Evolutionary conservation across 2,888 invertebrate genomes (phyloP).

Genomic region (Phengaris arion): DNA sequence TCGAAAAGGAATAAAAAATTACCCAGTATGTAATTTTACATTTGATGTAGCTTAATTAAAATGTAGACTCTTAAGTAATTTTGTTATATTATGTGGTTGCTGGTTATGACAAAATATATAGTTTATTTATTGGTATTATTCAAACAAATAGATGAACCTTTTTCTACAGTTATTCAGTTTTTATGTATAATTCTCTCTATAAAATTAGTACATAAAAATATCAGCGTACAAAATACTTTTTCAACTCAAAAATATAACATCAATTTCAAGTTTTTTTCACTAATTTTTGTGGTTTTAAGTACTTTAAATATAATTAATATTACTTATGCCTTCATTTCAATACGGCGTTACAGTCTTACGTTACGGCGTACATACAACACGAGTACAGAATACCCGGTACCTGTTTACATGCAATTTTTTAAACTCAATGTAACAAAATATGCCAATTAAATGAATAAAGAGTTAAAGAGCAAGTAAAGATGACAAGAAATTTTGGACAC

Average conservation of each 20-base stretch:
- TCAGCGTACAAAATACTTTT: neutral
- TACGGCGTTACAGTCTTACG: neutral
- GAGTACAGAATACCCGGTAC: no score
- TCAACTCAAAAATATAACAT: neutral
- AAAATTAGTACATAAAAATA: neutral
- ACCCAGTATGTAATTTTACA: neutral
- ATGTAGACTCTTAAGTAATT: no score
- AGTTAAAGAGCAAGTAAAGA: neutral
- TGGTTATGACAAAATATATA: neutral
- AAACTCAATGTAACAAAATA: neutral
- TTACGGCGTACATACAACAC: no score
- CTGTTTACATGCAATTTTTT: neutral
- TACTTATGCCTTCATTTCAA: neutral
- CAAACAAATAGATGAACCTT: neutral
- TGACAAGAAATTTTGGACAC: neutral
- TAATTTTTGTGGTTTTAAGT: neutral
- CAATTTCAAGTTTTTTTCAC: neutral
- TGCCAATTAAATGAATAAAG: neutral
- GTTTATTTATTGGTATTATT: neutral
- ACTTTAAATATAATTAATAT: neutral
- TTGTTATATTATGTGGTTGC: no score
- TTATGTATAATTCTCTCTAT: neutral
- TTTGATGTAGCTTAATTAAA: neutral
- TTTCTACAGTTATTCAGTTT: neutral
- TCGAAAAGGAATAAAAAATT: no score